Evolutionary conservation across 2,888 invertebrate species (phyloP).

Genomic region (Strigamia crassipes): DNA sequence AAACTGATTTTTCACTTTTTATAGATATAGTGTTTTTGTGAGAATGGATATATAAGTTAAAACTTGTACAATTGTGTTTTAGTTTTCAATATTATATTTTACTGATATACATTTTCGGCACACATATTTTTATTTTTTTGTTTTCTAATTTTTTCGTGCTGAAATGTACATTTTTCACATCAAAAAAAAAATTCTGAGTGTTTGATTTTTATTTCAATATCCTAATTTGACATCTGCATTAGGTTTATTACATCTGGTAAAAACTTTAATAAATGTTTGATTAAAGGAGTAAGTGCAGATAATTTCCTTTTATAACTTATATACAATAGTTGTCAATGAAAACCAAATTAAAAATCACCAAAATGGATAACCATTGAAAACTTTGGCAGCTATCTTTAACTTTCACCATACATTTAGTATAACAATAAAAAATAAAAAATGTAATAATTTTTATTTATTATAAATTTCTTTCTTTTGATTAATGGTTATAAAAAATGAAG

Average conservation of each 20-base stretch:
- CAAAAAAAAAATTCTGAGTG: constrained; percentile 14
- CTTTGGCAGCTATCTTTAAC: too few species aligned
- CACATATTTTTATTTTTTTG: not conserved
- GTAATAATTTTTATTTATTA: too few species aligned
- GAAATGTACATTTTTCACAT: not conserved
- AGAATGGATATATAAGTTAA: constrained; percentile 14
- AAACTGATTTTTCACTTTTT: constrained; percentile 29
- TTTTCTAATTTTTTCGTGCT: not conserved
- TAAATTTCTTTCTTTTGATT: too few species aligned
- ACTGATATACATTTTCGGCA: not conserved
- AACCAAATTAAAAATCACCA: too few species aligned
- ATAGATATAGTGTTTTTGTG: constrained; percentile 22
- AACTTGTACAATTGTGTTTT: constrained; percentile 18
- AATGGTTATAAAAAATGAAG: too few species aligned
- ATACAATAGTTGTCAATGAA: not conserved
- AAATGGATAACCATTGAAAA: too few species aligned
- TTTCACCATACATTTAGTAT: too few species aligned
- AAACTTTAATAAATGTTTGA: constrained; percentile 21
- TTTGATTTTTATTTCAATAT: constrained; percentile 18
- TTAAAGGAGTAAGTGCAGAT: not conserved
- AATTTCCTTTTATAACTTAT: not conserved
- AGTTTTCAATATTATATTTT: not conserved
- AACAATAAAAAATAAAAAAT: too few species aligned
- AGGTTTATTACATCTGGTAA: not conserved
- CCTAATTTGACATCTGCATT: not conserved